Conservation (phyloP, 2,888 invertebrate genomes). For the Azorinus chamasolen region DNA sequence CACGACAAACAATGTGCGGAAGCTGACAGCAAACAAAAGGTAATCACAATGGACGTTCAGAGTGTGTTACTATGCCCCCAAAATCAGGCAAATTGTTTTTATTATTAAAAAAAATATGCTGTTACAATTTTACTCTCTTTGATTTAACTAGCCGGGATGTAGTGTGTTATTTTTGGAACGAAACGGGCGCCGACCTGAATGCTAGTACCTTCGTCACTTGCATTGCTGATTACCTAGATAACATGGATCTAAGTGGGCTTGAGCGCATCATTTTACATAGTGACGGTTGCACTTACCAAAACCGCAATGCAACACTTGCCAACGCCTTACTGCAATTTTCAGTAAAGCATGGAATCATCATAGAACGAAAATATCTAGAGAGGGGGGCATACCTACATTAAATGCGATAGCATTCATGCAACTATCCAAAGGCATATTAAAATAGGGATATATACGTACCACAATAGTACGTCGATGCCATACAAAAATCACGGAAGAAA, state of each 20-base stretch:
- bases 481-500: constrained; percentile 13
- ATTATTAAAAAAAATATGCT: constrained; percentile 60
- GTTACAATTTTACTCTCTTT: constrained; percentile 58
- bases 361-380: constrained; percentile 36
- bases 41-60: constrained; percentile 57
- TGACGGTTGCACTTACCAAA: constrained; percentile 48
- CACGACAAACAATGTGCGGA: constrained; percentile 45
- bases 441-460: constrained; percentile 30
- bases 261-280: constrained; percentile 50
- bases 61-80: constrained; percentile 55
- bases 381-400: constrained; percentile 45
- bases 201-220: constrained; percentile 35
- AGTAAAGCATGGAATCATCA: too few relatives aligned
- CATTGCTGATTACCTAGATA: background rate
- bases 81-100: constrained; percentile 55
- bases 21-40: constrained; percentile 21
- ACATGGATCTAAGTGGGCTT: background rate
- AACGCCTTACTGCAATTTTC: too few relatives aligned
- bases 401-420: constrained; percentile 45
- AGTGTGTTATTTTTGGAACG: constrained; percentile 61
- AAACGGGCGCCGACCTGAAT: constrained; percentile 34
- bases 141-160: constrained; percentile 30
- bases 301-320: too few relatives aligned
- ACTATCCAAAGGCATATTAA: constrained; percentile 34
- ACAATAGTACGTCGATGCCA: constrained; percentile 25